Evolutionary conservation across 2,113 vertebrate genomes (phyloP).

Genomic region (Sturnira hondurensis): DNA sequence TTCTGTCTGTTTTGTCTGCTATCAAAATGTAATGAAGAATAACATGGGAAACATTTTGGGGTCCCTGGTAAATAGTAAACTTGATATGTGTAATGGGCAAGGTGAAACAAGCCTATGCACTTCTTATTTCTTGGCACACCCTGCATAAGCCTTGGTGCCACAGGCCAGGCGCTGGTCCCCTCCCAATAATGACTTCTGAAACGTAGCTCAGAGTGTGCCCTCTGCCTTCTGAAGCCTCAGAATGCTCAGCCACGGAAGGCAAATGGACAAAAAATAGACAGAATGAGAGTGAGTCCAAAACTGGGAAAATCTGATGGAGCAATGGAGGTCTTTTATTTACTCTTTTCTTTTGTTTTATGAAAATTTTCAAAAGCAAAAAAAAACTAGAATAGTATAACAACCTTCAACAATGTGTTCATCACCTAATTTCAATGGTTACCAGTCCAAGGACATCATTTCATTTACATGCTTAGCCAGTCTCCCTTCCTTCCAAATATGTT

Average conservation of each 20-base stretch:
- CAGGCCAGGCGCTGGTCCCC: not conserved
- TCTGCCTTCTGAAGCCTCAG: not conserved
- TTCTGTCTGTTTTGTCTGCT: not conserved
- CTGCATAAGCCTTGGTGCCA: not conserved
- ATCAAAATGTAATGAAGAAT: not conserved
- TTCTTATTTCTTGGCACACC: not conserved
- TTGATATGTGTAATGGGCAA: not conserved
- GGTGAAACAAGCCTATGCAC: accelerated
- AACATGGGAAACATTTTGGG: not conserved
- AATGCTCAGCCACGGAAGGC: not conserved
- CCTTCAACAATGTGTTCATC: accelerated
- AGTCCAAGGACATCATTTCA: not conserved
- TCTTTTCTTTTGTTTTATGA: not conserved
- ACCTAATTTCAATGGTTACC: not conserved
- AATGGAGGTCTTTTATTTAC: not conserved
- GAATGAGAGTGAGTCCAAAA: not conserved
- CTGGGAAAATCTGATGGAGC: not conserved
- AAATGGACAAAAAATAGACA: not conserved
- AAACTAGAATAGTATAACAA: not conserved
- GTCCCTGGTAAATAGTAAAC: not conserved
- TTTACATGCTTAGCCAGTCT: not conserved
- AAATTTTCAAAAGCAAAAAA: not conserved
- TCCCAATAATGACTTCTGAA: not conserved
- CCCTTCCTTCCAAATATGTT: not conserved
- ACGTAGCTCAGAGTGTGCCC: not conserved